Conservation (phyloP, 2,888 invertebrate species). For the Drosophila mimetica region DNA sequence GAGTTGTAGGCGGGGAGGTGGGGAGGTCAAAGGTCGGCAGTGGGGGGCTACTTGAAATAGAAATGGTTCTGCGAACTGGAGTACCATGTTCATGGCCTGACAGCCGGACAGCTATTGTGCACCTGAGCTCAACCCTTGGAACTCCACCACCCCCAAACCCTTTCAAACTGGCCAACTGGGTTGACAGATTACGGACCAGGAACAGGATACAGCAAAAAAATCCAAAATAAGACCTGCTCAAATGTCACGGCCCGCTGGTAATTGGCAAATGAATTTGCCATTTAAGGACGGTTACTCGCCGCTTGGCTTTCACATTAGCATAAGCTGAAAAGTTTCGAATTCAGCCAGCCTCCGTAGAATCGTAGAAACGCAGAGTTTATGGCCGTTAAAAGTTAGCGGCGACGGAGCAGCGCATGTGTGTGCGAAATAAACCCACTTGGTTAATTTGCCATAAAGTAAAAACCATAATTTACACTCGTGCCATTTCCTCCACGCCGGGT, state of each 20-base stretch:
- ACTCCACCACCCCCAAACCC: not conserved
- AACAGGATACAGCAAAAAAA: not conserved
- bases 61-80: slow-evolving; percentile 16
- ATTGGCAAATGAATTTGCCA: slow-evolving; percentile 29
- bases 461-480: slow-evolving; percentile 64
- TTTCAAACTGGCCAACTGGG: not conserved
- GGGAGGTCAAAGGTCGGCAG: not conserved
- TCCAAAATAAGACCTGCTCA: slow-evolving; percentile 1
- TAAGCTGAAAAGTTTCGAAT: slow-evolving; percentile 34
- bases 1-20: not conserved
- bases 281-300: slow-evolving; percentile 27
- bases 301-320: slow-evolving; percentile 15
- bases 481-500: slow-evolving; percentile 59
- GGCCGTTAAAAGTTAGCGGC: slow-evolving; percentile 22
- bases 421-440: slow-evolving; percentile 37
- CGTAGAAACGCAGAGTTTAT: slow-evolving; percentile 36
- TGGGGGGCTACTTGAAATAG: slow-evolving; percentile 26
- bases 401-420: slow-evolving; percentile 5
- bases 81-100: slow-evolving; percentile 9
- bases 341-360: slow-evolving; percentile 35
- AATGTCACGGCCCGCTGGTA: slow-evolving; percentile 28
- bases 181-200: slow-evolving; percentile 13
- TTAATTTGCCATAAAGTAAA: slow-evolving; percentile 59
- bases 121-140: slow-evolving; percentile 2
- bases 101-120: slow-evolving; percentile 22